Conservation (phyloP, 2,797 vertebrate genomes). For the Acrossocheilus wenchowensis region DNA sequence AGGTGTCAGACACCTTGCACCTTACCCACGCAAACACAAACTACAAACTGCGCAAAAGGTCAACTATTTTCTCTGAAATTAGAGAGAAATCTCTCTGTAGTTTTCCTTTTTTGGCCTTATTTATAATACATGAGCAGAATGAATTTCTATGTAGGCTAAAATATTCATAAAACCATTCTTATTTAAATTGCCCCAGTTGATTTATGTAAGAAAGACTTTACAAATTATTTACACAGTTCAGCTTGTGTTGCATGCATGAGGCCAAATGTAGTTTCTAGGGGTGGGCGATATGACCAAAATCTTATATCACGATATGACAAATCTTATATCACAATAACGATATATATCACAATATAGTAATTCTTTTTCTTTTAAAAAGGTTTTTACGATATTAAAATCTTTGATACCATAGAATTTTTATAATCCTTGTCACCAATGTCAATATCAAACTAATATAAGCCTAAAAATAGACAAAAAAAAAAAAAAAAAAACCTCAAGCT, state of each 20-base stretch:
- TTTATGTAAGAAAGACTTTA: slow-evolving; percentile 2
- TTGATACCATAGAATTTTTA: too few species aligned
- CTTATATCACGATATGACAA: too few species aligned
- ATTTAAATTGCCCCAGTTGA: not conserved
- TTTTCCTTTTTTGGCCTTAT: not conserved
- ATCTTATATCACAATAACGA: too few species aligned
- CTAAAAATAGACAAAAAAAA: too few species aligned
- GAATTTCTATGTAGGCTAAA: not conserved
- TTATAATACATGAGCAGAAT: not conserved
- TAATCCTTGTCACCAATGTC: too few species aligned
- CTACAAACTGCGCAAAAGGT: slow-evolving; percentile 4
- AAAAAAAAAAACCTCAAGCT: too few species aligned
- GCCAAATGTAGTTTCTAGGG: not conserved
- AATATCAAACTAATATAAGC: too few species aligned
- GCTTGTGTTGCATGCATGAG: not conserved
- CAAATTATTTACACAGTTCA: not conserved
- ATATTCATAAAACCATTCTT: not conserved
- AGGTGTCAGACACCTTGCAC: slow-evolving; percentile 12
- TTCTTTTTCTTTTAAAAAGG: too few species aligned
- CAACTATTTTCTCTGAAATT: slow-evolving; percentile 29
- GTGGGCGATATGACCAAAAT: too few species aligned
- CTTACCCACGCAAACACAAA: slow-evolving; percentile 22
- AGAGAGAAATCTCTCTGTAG: not conserved
- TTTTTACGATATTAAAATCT: too few species aligned
- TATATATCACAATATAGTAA: too few species aligned